Evolutionary conservation across 2,888 invertebrate species (phyloP), one percentile per base, ranked within the genome.

Genomic region (Blastobasis lacticolella): DNA sequence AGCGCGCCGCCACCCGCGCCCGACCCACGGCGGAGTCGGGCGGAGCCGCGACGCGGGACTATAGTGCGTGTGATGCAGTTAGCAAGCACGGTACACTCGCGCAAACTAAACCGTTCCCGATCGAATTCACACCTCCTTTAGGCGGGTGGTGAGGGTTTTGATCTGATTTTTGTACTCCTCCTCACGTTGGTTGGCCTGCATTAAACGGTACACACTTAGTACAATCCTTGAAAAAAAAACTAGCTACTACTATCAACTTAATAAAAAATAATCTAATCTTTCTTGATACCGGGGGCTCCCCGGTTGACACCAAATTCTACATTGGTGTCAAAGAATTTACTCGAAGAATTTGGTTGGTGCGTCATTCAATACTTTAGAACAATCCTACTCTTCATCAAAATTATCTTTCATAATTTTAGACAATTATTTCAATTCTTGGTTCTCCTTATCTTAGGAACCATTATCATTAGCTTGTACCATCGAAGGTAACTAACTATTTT

Each of bases 131-230:
- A 98, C 98, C 98, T 98, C 98, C 96, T 98, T 98, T 92, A 98
- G 96, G 90, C 97, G 96, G 90, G 96, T 95, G 90, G 96, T 97
- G 89, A 97, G 93, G 89, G 95, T 97, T 94, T 98, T 98, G 94
- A 98, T 98, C 93, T 98, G 98, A 90, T 97, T 96, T 93, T 98
- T 98, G 95, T 98, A 98, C 89, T 97, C 97, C 92, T 98, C 98
- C 90, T 98, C 98, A 81, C 98, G 96, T 93, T 98, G 97, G 92
- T 97, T 97, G 91, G 98, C 98, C 97, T 98, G 85, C 75, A 65
- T 75, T 63, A 68, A 85, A 86, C 64, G 61, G 66, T 67, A 72
- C 63, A 67, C 49, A 69, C 64, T 69, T 62, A 57, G 67, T 78
- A 23, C 23, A 23, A 23, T 23, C 23, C 23, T 23, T 23, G 23